A percentile compares a stretch with the other conserved stretches of the same genome.
Evolutionary conservation across 2,113 vertebrate species (phyloP).

Genomic region (Datnioides undecimradiatus): DNA sequence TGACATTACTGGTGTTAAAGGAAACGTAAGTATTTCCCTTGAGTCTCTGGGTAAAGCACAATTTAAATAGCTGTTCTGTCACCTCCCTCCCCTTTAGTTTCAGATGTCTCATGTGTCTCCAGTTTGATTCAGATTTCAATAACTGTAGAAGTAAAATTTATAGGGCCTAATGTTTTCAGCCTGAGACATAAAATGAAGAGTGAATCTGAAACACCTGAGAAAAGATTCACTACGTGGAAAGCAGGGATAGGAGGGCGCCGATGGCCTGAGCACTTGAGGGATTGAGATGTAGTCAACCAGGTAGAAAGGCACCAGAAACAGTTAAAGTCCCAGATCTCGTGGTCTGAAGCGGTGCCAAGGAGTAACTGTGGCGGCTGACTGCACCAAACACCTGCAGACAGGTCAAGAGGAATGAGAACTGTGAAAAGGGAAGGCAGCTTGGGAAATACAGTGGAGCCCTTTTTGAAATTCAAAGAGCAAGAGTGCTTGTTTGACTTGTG

Average conservation of each 20-base stretch:
- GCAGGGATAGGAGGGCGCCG: background rate
- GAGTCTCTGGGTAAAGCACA: background rate
- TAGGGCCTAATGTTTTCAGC: slow-evolving; percentile 2
- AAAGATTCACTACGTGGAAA: slow-evolving; percentile 1
- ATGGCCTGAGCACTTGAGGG: background rate
- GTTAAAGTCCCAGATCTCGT: slow-evolving; percentile 21
- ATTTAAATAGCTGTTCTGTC: background rate
- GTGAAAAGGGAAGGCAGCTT: slow-evolving; percentile 4
- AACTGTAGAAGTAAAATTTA: background rate
- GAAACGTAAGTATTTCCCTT: background rate
- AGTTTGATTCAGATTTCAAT: background rate
- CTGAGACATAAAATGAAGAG: background rate
- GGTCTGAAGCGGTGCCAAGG: slow-evolving; percentile 8
- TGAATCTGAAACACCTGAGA: background rate
- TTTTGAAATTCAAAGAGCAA: slow-evolving; percentile 30
- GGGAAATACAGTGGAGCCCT: slow-evolving; percentile 7
- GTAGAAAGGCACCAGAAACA: slow-evolving; percentile 9
- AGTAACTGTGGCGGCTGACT: slow-evolving; percentile 9
- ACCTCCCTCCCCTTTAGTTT: background rate
- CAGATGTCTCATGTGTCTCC: background rate
- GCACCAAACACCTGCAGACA: slow-evolving; percentile 24
- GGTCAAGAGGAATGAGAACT: slow-evolving; percentile 33
- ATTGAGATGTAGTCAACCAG: slow-evolving; percentile 10
- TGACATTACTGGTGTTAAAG: background rate
- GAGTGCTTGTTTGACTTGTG: slow-evolving; percentile 16